Base-by-base conservation (phyloP, 2,797 vertebrate genomes). In the Sebastes nivosus region DNA sequence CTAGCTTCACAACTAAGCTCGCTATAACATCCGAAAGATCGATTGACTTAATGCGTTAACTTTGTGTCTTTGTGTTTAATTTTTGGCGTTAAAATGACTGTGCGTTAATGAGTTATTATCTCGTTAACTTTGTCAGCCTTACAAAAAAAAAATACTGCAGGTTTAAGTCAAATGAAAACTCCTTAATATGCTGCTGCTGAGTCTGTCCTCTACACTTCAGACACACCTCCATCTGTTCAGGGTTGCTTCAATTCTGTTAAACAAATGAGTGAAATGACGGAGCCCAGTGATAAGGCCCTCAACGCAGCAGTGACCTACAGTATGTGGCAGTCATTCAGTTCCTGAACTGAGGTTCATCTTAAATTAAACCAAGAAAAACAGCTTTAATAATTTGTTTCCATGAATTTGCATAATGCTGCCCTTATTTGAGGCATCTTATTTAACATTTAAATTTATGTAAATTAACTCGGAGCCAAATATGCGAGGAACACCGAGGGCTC, bases 381-480 rank as follows among this genome's bases (percentile, higher is more conserved):
- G 67, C 74, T 82, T 78, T 59, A 80, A 71, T 88, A 68, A 84
- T 81, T 84, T 38, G 22, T 78, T 79, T 79, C 27, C 24, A 67
- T 6, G 13, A 67, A 89, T 88, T 88, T 89, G 55, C 83, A 89
- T 87, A 81, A 52, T 77, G 52, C 71, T 78, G 50, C 65, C 72
- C 61, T 88, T 67, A 76, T 89, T 89, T 61, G 25, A 80, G 32
- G 61, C 79, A 72, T 78, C 84, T 76, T 38, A 87, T 80, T 93
- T 80, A 74, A 79, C 63, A 92, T 90, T 88, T 65, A 88, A 83
- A 93, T 92, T 2, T 80, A 89, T 92, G 87, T 22, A 85, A 91
- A 92, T 91, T 24, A 80, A 22, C 82, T 52, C 5, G 8, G 72
- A 81, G 70, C 55, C 85, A 87, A 84, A 82, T 79, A 82, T 80